Conservation (phyloP, 2,888 invertebrate species). For the Scrobipalpa costella region DNA sequence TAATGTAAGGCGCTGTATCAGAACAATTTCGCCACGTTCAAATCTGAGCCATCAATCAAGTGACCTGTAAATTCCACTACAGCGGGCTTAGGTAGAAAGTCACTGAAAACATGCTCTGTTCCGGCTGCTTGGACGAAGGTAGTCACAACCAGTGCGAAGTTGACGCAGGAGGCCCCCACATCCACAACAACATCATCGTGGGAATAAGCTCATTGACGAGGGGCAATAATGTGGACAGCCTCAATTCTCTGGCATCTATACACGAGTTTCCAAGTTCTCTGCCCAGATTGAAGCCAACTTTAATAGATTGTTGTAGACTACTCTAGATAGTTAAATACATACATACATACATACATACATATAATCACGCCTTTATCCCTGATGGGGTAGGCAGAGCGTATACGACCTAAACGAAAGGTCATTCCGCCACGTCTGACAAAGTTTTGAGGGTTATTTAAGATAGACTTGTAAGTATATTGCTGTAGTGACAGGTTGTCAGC, state of each 20-base stretch:
- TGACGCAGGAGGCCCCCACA: slow-evolving; percentile 56
- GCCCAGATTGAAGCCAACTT: slow-evolving; percentile 49
- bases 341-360: too few species aligned
- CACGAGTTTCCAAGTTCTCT: slow-evolving; percentile 49
- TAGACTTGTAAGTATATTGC: too few species aligned
- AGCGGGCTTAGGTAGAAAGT: slow-evolving; percentile 38
- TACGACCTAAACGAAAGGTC: too few species aligned
- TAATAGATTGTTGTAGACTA: background rate
- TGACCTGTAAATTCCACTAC: slow-evolving; percentile 43
- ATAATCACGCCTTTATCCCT: too few species aligned
- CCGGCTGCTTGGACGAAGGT: slow-evolving; percentile 48
- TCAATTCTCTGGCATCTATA: slow-evolving; percentile 53
- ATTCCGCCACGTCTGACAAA: too few species aligned
- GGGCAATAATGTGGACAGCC: slow-evolving; percentile 45
- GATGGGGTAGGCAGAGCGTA: too few species aligned
- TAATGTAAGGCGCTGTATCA: slow-evolving; percentile 30
- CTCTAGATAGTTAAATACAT: too few species aligned
- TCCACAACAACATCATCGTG: slow-evolving; percentile 50
- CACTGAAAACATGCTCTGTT: slow-evolving; percentile 50
- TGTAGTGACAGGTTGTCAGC: too few species aligned
- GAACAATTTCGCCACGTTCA: slow-evolving; percentile 52
- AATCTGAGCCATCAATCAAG: slow-evolving; percentile 46
- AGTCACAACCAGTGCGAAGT: slow-evolving; percentile 55
- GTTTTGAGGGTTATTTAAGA: too few species aligned
- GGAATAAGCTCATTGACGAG: slow-evolving; percentile 58